phyloP scores from a whole-genome alignment of 2,113 vertebrate genomes.

The Lasiurus borealis region DNA sequence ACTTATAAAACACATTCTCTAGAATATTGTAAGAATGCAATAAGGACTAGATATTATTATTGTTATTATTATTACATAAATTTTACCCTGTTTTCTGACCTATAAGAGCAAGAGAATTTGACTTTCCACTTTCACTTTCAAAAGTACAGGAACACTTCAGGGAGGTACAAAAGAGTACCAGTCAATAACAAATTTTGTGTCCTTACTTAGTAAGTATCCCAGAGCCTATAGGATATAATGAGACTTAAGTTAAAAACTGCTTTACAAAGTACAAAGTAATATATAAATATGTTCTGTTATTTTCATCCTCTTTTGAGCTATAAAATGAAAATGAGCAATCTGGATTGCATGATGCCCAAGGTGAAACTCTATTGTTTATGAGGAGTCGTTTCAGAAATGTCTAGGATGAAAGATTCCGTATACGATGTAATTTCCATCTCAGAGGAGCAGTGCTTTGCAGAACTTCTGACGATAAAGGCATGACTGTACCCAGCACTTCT shows the following conservation, averaged over 20 bases:
- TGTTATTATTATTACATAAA: neutral
- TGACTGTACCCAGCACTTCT: neutral
- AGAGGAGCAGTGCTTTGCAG: neutral
- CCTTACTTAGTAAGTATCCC: neutral
- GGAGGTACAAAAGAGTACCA: neutral
- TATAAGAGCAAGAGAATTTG: neutral
- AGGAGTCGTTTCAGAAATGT: constrained; percentile 6
- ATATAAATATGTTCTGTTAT: neutral
- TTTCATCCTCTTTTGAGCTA: neutral
- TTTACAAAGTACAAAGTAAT: neutral
- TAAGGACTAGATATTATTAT: neutral
- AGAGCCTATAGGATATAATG: neutral
- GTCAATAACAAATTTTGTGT: neutral
- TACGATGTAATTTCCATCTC: neutral
- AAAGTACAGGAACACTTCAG: neutral
- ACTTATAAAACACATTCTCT: constrained; percentile 11
- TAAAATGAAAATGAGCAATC: constrained; percentile 12
- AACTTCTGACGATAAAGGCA: neutral
- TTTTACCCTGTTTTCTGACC: neutral
- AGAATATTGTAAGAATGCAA: neutral
- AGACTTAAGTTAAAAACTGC: neutral
- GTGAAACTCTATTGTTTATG: neutral
- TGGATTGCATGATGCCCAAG: neutral
- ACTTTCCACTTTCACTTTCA: constrained; percentile 4
- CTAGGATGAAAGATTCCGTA: neutral